Percentiles rank a stretch among this genome's conserved stretches.
phyloP scores from a whole-genome alignment of 2,797 vertebrate species.

The Perodicticus potto region DNA sequence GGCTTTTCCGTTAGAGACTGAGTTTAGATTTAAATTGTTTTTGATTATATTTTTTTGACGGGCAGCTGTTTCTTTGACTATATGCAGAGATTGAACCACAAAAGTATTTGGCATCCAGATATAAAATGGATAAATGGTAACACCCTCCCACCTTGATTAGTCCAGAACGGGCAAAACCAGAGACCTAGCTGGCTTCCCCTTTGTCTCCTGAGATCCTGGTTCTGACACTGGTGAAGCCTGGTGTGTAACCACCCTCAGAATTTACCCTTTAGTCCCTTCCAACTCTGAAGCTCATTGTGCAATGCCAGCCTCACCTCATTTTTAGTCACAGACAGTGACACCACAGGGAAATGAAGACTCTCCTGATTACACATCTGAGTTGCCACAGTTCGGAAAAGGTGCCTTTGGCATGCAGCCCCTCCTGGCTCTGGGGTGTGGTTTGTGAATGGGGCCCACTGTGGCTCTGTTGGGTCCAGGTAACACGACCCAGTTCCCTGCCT shows the following conservation, averaged over 20 bases:
- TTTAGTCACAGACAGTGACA: constrained; percentile 51
- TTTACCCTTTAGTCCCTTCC: neutral
- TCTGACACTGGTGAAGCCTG: neutral
- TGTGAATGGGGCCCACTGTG: constrained; percentile 74
- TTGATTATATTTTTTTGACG: constrained; percentile 32
- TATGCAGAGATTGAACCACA: neutral
- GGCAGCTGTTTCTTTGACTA: constrained; percentile 57
- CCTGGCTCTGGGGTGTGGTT: constrained; percentile 38
- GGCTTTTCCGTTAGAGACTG: constrained; percentile 37
- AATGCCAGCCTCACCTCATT: neutral
- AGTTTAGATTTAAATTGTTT: constrained; percentile 46
- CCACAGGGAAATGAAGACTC: constrained; percentile 34
- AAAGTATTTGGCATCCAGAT: neutral
- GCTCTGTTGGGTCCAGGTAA: constrained; percentile 56
- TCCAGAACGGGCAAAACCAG: neutral
- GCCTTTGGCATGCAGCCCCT: neutral
- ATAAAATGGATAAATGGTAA: neutral
- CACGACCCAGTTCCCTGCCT: constrained; percentile 68
- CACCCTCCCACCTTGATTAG: neutral
- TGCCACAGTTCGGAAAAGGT: constrained; percentile 71
- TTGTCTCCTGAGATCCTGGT: neutral
- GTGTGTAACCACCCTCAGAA: neutral
- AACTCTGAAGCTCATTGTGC: constrained; percentile 23
- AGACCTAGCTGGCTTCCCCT: neutral
- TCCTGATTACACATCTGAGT: constrained; percentile 57